phyloP scores from a whole-genome alignment of 1,140 invertebrate genomes.

The Caenorhabditis latens region DNA sequence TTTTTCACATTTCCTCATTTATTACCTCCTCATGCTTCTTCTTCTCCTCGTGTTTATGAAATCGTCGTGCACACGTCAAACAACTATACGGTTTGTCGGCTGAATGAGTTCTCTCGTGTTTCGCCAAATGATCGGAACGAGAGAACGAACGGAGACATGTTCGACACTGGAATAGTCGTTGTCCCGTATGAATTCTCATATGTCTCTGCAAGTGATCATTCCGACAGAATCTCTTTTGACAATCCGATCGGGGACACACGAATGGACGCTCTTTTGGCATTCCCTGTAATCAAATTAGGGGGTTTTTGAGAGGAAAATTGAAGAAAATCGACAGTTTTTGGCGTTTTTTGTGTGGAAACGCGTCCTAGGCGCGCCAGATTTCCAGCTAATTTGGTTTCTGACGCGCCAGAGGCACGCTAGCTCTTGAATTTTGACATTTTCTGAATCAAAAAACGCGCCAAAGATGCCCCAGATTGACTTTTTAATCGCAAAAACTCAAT shows the following conservation, averaged over 20 bases:
- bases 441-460: no score
- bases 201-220: constrained; percentile 28
- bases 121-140: constrained; percentile 42
- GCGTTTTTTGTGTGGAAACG: no score
- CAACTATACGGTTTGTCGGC: constrained; percentile 25
- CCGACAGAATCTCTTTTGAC: constrained; percentile 29
- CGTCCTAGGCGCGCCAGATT: no score
- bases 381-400: no score
- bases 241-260: background rate
- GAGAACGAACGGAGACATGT: constrained; percentile 34
- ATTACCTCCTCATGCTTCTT: constrained; percentile 32
- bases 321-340: no score
- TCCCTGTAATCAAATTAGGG: background rate
- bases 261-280: constrained; percentile 46
- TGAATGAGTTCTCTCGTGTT: constrained; percentile 34
- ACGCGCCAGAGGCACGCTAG: no score
- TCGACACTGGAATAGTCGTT: constrained; percentile 20
- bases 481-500: no score
- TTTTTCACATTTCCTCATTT: background rate
- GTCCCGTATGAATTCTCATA: constrained; percentile 38
- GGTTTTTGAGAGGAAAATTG: background rate
- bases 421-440: no score
- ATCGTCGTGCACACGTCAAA: background rate
- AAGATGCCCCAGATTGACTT: no score
- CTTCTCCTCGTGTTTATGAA: constrained; percentile 43